Percentiles rank a stretch among this genome's conserved stretches.
phyloP scores from a whole-genome alignment of 2,113 vertebrate species.

The Halichoerus grypus region DNA sequence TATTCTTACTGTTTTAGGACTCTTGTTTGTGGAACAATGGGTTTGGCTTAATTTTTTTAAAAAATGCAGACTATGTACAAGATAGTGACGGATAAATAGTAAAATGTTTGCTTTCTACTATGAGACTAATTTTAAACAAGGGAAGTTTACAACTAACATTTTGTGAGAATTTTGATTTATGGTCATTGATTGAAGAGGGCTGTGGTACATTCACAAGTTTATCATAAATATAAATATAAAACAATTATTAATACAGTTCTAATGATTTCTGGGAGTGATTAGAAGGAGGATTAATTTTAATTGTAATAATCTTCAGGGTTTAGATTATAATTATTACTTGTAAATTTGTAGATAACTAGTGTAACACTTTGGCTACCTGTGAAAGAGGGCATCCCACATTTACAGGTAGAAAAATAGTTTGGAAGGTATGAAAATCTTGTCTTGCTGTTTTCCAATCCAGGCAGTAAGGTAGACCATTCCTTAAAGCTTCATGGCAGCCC shows the following conservation, averaged over 20 bases:
- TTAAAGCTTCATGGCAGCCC: background rate
- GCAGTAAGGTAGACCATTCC: background rate
- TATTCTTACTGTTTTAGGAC: background rate
- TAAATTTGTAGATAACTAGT: background rate
- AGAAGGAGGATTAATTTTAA: background rate
- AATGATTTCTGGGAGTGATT: background rate
- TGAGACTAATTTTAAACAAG: background rate
- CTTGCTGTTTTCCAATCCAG: background rate
- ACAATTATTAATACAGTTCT: background rate
- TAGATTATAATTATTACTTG: background rate
- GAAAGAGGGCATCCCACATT: background rate
- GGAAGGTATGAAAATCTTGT: background rate
- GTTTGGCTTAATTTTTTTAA: background rate
- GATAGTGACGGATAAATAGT: background rate
- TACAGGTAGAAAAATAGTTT: background rate
- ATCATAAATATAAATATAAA: conserved; percentile 16
- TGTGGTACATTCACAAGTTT: background rate
- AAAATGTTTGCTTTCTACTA: background rate
- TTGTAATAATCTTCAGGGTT: background rate
- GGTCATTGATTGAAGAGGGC: background rate
- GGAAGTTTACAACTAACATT: background rate
- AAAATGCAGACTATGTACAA: background rate
- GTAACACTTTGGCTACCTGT: background rate
- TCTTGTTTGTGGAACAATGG: background rate
- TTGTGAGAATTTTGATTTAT: background rate